These are phyloP conservation scores for Mesochorus sp. DNA, from an alignment of 2,888 invertebrate species.

Conservation along the genomic window DNA sequence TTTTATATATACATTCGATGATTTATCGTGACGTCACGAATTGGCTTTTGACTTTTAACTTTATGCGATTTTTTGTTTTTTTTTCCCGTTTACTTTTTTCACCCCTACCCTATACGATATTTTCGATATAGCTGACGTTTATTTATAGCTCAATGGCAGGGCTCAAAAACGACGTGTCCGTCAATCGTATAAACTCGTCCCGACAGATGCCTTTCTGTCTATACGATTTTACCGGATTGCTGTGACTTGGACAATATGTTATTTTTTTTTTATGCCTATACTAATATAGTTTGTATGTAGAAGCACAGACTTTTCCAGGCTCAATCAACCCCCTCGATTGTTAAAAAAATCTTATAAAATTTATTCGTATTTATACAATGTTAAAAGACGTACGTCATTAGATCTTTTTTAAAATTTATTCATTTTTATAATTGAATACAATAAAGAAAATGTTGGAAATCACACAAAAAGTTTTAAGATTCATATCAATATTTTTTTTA, in stretches of 20 bases:
- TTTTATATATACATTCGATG: conserved; percentile 51
- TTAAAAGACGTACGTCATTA: too few species aligned
- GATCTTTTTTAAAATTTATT: too few species aligned
- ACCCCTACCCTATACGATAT: background rate
- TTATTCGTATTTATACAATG: too few species aligned
- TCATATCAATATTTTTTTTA: too few species aligned
- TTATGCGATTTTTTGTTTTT: conserved; percentile 38
- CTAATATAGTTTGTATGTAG: too few species aligned
- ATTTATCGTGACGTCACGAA: conserved; percentile 57
- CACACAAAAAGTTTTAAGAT: too few species aligned
- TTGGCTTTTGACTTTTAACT: conserved; percentile 53
- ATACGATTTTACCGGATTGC: conserved; percentile 33
- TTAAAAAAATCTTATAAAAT: too few species aligned
- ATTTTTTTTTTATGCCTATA: too few species aligned
- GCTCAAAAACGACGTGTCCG: conserved; percentile 43
- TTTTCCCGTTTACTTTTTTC: conserved; percentile 27
- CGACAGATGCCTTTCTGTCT: conserved; percentile 36
- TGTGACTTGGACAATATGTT: conserved; percentile 41
- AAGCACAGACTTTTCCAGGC: too few species aligned
- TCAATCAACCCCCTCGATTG: too few species aligned
- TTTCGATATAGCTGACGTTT: conserved; percentile 54
- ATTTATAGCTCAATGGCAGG: conserved; percentile 56
- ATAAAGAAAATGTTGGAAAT: too few species aligned
- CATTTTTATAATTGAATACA: too few species aligned
- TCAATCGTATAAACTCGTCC: conserved; percentile 54